Evolutionary conservation across 2,113 vertebrate genomes (phyloP).

Genomic region (Heterochromis multidens): DNA sequence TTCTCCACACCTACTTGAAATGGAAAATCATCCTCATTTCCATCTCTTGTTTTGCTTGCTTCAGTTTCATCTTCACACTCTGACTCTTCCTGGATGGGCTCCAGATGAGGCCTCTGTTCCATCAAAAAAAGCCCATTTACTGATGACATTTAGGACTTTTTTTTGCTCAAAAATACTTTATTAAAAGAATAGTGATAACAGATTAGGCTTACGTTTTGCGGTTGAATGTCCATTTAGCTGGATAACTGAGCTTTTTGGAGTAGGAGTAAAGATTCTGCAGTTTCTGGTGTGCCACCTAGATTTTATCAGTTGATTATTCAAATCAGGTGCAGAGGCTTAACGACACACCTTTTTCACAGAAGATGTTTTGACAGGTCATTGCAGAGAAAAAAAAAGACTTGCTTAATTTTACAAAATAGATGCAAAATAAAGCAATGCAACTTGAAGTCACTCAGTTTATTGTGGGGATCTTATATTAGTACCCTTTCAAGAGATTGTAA

Average conservation of each 20-base stretch:
- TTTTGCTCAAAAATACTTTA: neutral
- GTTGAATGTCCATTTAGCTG: slow-evolving; percentile 4
- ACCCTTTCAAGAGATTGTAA: no score
- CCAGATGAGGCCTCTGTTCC: slow-evolving; percentile 1
- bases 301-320: slow-evolving; percentile 14
- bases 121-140: neutral
- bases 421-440: neutral
- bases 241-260: neutral
- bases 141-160: neutral
- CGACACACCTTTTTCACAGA: neutral
- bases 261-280: neutral
- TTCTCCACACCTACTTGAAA: neutral
- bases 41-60: neutral
- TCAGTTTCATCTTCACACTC: slow-evolving; percentile 18
- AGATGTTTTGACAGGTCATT: neutral
- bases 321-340: slow-evolving; percentile 42
- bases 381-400: neutral
- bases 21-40: neutral
- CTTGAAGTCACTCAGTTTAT: neutral
- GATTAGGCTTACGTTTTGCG: slow-evolving; percentile 11
- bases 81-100: slow-evolving; percentile 51
- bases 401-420: neutral
- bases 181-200: neutral
- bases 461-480: neutral
- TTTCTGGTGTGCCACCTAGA: neutral